Evolutionary conservation across 64 coral and sea anemone species (phyloP).

Genomic region (Astreopora myriophthalma): DNA sequence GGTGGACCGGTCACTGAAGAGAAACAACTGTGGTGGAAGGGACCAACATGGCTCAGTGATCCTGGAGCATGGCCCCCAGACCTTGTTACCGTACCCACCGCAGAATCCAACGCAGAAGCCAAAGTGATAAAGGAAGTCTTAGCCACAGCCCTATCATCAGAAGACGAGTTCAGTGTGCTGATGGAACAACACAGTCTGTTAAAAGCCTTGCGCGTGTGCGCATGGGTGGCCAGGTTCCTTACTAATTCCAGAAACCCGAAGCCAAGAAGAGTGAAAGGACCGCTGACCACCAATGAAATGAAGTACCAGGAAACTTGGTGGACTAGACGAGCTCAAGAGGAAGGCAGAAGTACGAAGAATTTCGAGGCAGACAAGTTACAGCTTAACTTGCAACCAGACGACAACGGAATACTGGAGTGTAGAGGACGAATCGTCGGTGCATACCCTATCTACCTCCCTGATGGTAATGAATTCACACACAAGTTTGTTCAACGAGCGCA

Average conservation of each 20-base stretch:
- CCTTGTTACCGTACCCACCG: not conserved
- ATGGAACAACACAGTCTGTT: constrained; percentile 12
- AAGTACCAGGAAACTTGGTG: constrained; percentile 18
- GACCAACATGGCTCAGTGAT: not conserved
- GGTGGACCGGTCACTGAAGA: not conserved
- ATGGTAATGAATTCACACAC: not conserved
- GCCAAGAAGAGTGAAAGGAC: constrained; percentile 10
- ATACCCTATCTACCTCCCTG: constrained; percentile 43
- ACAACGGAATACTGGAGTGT: constrained; percentile 40
- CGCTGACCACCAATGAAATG: constrained; percentile 39
- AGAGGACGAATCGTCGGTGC: constrained; percentile 36
- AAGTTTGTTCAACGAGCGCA: constrained; percentile 63
- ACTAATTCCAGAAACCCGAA: not conserved
- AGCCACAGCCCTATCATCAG: not conserved
- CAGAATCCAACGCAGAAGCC: constrained; percentile 38
- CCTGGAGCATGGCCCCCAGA: not conserved
- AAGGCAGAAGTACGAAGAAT: constrained; percentile 8
- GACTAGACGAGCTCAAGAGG: constrained; percentile 20
- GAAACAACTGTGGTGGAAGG: not conserved
- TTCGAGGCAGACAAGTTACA: constrained; percentile 5
- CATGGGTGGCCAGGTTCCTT: constrained; percentile 41
- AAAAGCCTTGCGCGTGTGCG: not conserved
- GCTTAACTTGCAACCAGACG: constrained; percentile 47
- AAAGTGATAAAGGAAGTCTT: not conserved
- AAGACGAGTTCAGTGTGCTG: constrained; percentile 23